Evolutionary conservation across 2,888 invertebrate genomes (phyloP).

Genomic region (Tubulanus polymorphus): DNA sequence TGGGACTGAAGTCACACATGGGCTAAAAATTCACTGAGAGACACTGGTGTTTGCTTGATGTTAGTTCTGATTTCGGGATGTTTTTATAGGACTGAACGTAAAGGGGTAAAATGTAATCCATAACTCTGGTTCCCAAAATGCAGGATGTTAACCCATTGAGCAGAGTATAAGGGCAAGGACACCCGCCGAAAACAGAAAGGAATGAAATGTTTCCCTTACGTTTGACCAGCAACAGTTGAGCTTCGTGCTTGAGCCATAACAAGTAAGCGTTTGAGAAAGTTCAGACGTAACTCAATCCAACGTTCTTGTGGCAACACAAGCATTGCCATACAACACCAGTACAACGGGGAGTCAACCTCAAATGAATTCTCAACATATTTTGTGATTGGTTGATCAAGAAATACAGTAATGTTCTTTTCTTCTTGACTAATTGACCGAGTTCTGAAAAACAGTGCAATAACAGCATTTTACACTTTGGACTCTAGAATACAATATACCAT

Average conservation of each 20-base stretch:
- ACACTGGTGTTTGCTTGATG: too few species aligned
- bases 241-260: conserved; percentile 74
- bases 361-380: conserved; percentile 72
- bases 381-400: conserved; percentile 61
- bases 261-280: conserved; percentile 73
- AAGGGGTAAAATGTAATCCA: too few species aligned
- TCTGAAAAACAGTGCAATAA: conserved; percentile 26
- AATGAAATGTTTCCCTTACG: too few species aligned
- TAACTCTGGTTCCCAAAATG: too few species aligned
- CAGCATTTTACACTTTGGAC: not conserved
- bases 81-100: too few species aligned
- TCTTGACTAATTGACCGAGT: conserved; percentile 62
- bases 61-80: too few species aligned
- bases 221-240: too few species aligned
- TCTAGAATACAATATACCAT: not conserved
- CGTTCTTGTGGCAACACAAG: conserved; percentile 72
- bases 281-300: conserved; percentile 70
- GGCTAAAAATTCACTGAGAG: too few species aligned
- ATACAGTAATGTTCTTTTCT: conserved; percentile 68
- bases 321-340: conserved; percentile 76
- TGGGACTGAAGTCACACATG: too few species aligned
- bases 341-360: conserved; percentile 87
- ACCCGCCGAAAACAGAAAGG: too few species aligned
- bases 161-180: too few species aligned
- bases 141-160: too few species aligned